Conservation (phyloP, 2,797 vertebrate genomes). For the Acrocephalus scirpaceus region DNA sequence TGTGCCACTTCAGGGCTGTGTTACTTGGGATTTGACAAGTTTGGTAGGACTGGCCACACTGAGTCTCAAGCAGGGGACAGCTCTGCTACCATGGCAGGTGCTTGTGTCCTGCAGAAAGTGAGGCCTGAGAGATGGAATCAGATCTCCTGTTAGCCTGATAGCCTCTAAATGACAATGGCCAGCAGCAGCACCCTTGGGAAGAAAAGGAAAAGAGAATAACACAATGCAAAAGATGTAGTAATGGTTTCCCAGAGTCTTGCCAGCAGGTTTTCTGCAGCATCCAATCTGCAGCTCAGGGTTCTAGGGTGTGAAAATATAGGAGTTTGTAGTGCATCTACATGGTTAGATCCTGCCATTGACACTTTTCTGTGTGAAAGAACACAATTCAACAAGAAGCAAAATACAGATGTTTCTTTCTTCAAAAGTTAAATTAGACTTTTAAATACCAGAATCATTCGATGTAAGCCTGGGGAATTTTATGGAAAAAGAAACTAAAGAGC, state of each 20-base stretch:
- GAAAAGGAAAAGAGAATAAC: background rate
- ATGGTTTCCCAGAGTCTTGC: background rate
- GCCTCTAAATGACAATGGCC: background rate
- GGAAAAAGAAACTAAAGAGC: background rate
- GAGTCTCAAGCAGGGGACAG: background rate
- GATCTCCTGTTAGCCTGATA: background rate
- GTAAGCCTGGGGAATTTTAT: background rate
- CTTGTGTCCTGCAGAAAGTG: background rate
- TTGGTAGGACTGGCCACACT: background rate
- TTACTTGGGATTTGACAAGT: background rate
- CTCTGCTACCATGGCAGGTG: background rate
- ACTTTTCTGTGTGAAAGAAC: background rate
- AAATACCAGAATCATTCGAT: background rate
- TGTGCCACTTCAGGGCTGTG: background rate
- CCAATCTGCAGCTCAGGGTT: background rate
- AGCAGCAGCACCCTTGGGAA: background rate
- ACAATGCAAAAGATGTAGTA: background rate
- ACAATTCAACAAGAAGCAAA: background rate
- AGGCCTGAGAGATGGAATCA: background rate
- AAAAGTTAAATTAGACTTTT: background rate
- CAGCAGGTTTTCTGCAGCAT: background rate
- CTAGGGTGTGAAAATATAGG: background rate
- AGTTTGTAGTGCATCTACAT: background rate
- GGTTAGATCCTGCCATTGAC: background rate
- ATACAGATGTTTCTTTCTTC: background rate